phyloP scores from a whole-genome alignment of 2,888 invertebrate species.

The Drosophila limbata region DNA sequence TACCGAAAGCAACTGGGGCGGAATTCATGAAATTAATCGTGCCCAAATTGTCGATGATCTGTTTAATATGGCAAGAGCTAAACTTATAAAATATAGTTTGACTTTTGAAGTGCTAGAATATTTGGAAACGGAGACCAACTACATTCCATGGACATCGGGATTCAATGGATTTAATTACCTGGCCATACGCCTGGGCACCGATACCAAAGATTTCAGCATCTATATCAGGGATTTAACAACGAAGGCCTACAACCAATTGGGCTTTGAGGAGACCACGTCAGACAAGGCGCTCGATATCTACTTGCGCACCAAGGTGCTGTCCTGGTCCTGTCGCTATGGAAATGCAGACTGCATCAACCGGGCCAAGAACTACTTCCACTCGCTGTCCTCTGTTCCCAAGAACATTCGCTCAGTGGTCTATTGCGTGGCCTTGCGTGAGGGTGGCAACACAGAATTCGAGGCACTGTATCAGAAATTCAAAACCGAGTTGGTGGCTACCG shows the following conservation, averaged over 20 bases:
- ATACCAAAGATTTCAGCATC: slow-evolving; percentile 67
- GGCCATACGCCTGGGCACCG: slow-evolving; percentile 75
- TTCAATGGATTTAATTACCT: slow-evolving; percentile 85
- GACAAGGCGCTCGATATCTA: slow-evolving; percentile 87
- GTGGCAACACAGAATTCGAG: slow-evolving; percentile 88
- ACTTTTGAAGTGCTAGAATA: slow-evolving; percentile 90
- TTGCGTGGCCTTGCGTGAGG: slow-evolving; percentile 90
- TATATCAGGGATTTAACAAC: slow-evolving; percentile 86
- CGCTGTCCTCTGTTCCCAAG: slow-evolving; percentile 84
- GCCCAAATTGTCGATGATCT: slow-evolving; percentile 94
- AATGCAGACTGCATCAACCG: slow-evolving; percentile 87
- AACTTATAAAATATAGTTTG: slow-evolving; percentile 87
- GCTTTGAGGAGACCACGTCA: slow-evolving; percentile 84
- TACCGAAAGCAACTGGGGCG: slow-evolving; percentile 58
- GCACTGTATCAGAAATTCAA: slow-evolving; percentile 88
- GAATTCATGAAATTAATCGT: slow-evolving; percentile 89
- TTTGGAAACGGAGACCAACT: slow-evolving; percentile 89
- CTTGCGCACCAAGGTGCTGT: slow-evolving; percentile 87
- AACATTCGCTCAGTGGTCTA: slow-evolving; percentile 91
- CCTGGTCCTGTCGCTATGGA: slow-evolving; percentile 89
- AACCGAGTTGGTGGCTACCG: slow-evolving; percentile 88
- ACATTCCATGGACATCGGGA: slow-evolving; percentile 92
- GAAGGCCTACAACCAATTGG: slow-evolving; percentile 86
- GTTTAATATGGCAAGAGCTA: slow-evolving; percentile 90
- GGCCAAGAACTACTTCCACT: slow-evolving; percentile 84